Conservation (phyloP, 2,888 invertebrate species). For the Silvanus unidentatus region DNA sequence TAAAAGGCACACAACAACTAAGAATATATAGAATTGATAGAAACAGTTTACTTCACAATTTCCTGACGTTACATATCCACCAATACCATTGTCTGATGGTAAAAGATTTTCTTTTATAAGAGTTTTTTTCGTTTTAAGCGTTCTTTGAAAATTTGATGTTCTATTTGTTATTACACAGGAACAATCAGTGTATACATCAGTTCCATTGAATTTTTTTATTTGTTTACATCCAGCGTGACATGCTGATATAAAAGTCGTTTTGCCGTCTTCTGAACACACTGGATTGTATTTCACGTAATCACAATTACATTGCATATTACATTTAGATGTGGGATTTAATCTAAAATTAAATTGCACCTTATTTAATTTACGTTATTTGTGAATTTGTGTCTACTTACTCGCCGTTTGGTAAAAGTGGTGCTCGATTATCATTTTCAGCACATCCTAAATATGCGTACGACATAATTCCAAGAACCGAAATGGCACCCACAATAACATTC, state of each 20-base stretch:
- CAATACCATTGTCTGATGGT: conserved; percentile 18
- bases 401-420: conserved; percentile 42
- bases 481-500: conserved; percentile 61
- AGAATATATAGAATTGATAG: conserved; percentile 51
- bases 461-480: conserved; percentile 58
- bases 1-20: conserved; percentile 51
- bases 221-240: conserved; percentile 72
- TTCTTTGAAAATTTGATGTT: conserved; percentile 12
- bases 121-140: conserved; percentile 13
- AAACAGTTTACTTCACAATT: conserved; percentile 55
- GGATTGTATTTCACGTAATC: conserved; percentile 68
- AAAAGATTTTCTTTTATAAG: conserved; percentile 23
- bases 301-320: conserved; percentile 62
- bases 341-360: too few species aligned
- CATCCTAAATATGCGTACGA: conserved; percentile 64
- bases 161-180: conserved; percentile 42
- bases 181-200: conserved; percentile 49
- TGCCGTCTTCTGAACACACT: conserved; percentile 59
- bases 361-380: neutral
- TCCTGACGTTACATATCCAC: conserved; percentile 47
- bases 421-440: conserved; percentile 53
- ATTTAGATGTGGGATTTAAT: conserved; percentile 47
- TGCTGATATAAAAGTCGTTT: conserved; percentile 66
- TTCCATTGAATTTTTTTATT: conserved; percentile 42
- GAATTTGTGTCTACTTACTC: conserved; percentile 33